phyloP scores from a whole-genome alignment of 2,797 vertebrate genomes.

The Notamacropus eugenii region DNA sequence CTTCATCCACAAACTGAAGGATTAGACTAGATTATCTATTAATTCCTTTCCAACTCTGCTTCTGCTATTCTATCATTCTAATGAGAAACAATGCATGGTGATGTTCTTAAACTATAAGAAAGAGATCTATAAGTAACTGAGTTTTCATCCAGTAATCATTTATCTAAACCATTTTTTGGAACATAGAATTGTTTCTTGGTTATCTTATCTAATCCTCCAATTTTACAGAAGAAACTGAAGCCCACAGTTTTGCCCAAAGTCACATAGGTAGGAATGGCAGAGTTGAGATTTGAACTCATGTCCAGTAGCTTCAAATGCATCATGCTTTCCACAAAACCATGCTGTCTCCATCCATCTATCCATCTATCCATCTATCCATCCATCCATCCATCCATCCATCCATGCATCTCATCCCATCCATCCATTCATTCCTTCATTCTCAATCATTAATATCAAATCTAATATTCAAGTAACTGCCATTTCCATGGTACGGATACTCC shows the following conservation, averaged over 20 bases:
- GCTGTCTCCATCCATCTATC: neutral
- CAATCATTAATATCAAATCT: neutral
- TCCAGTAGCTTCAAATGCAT: neutral
- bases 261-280: neutral
- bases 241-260: neutral
- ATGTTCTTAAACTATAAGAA: neutral
- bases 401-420: neutral
- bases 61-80: neutral
- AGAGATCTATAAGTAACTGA: neutral
- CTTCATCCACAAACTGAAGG: neutral
- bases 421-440: neutral
- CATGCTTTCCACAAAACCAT: neutral
- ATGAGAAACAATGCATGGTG: neutral
- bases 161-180: neutral
- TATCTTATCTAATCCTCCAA: neutral
- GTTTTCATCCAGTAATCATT: slow-evolving; percentile 34
- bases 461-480: neutral
- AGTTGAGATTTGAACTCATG: neutral
- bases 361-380: no score
- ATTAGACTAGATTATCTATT: neutral
- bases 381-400: no score
- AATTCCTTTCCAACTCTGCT: neutral
- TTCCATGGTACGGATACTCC: neutral
- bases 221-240: slow-evolving; percentile 16
- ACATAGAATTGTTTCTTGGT: neutral